Evolutionary conservation across 2,797 vertebrate genomes (phyloP), one percentile per base, ranked within the genome.

Genomic region (Siniperca scherzeri): DNA sequence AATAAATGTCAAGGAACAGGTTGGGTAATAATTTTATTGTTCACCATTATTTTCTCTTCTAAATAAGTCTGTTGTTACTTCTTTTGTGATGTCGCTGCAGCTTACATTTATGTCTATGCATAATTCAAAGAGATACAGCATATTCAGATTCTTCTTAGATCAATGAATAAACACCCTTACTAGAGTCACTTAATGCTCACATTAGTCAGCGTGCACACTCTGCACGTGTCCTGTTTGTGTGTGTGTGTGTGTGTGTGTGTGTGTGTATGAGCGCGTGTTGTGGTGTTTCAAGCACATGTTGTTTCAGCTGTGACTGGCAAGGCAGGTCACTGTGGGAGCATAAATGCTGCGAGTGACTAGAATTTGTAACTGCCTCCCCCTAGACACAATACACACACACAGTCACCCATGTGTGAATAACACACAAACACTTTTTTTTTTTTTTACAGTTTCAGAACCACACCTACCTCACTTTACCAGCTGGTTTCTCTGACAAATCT

Each of bases 301-400:
- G 46, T 86, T 82, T 90, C 66, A 86, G 80, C 84, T 88, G 70
- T 83, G 81, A 91, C 71, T 64, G 83, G 65, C 78, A 84, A 83
- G 79, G 71, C 83, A 52, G 82, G 74, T 88, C 81, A 71, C 71
- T 70, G 70, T 74, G 79, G 48, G 77, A 82, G 64, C 76, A 78
- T 60, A 82, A 74, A 82, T 53, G 48, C 75, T 52, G 59, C 22
- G 2, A 68, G 65, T 71, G 80, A 83, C 82, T 48, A 30, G 72
- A 89, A 90, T 88, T 75, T 80, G 40, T 46, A 84, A 62, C 68
- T n/a, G 60, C 73, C 36, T 83, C 74, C 59, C 74, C 22, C 1
- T 2, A 44, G 77, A 87, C 64, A 72, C 52, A 72, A 50, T 38
- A 60, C 65, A 82, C 72, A 82, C 72, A 82, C 69, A 55, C 60